Evolutionary conservation across 2,113 vertebrate species (phyloP).

Genomic region (Gnathochromis pfefferi): DNA sequence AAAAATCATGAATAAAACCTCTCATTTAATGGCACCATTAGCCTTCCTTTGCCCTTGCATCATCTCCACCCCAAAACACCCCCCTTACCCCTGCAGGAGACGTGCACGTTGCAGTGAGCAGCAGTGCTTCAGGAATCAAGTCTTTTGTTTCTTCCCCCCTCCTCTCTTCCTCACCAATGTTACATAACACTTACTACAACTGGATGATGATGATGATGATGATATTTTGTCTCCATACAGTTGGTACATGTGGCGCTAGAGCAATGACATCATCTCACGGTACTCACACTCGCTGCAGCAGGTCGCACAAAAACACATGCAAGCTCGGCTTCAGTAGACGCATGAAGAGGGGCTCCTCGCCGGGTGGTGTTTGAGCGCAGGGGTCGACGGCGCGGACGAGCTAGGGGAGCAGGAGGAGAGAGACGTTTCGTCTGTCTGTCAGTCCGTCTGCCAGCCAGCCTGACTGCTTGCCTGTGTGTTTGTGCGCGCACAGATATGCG

Average conservation of each 20-base stretch:
- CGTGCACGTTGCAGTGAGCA: background rate
- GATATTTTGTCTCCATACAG: conserved; percentile 30
- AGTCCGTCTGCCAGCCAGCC: background rate
- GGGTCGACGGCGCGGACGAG: background rate
- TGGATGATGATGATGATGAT: conserved; percentile 14
- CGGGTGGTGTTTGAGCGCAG: background rate
- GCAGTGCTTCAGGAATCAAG: background rate
- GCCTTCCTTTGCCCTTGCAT: conserved; percentile 9
- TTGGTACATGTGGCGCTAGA: conserved; percentile 56
- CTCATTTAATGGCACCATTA: background rate
- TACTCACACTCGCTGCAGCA: conserved; percentile 25
- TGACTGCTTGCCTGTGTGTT: background rate
- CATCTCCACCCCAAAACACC: background rate
- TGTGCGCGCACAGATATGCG: background rate
- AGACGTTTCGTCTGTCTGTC: conserved; percentile 7
- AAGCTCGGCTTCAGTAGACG: background rate
- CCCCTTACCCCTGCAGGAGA: background rate
- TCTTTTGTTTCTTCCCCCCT: conserved; percentile 33
- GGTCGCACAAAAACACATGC: background rate
- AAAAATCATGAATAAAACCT: background rate
- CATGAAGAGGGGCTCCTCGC: background rate
- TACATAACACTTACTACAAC: conserved; percentile 71
- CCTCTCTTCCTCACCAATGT: conserved; percentile 1
- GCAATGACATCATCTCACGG: conserved; percentile 73
- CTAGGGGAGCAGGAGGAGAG: background rate